Conservation (phyloP, 2,113 vertebrate genomes). For the Cyphomyrus plagiostoma region DNA sequence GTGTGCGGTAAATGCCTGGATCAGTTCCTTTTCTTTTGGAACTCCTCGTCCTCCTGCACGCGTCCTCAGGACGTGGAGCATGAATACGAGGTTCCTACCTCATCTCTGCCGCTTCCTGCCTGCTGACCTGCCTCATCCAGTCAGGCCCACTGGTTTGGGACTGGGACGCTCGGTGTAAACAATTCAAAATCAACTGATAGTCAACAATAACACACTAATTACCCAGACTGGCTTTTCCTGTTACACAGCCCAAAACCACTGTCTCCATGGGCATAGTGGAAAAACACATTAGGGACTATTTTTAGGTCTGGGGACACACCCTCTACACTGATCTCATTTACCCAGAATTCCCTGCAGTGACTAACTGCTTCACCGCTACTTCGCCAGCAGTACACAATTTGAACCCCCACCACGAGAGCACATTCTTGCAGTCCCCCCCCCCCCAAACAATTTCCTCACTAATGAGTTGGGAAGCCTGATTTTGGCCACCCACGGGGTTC, state of each 20-base stretch:
- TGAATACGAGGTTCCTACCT: background rate
- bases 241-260: background rate
- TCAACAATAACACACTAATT: conserved; percentile 11
- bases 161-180: background rate
- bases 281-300: background rate
- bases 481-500: background rate
- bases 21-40: background rate
- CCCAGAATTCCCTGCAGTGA: background rate
- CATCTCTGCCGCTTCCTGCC: conserved; percentile 3
- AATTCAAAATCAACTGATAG: conserved; percentile 13
- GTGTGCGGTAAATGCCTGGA: background rate
- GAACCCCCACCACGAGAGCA: background rate
- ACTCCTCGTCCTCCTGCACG: background rate
- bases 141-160: background rate
- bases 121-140: background rate
- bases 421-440: background rate
- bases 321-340: conserved; percentile 4
- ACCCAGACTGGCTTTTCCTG: conserved; percentile 20
- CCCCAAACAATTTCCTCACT: background rate
- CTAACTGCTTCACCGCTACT: background rate
- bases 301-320: conserved; percentile 12
- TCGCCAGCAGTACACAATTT: background rate
- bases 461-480: background rate
- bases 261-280: conserved; percentile 4
- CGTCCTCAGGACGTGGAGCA: background rate